Evolutionary conservation across 2,888 invertebrate genomes (phyloP), one percentile per base, ranked within the genome.

Genomic region (Dicyrtomina minuta): DNA sequence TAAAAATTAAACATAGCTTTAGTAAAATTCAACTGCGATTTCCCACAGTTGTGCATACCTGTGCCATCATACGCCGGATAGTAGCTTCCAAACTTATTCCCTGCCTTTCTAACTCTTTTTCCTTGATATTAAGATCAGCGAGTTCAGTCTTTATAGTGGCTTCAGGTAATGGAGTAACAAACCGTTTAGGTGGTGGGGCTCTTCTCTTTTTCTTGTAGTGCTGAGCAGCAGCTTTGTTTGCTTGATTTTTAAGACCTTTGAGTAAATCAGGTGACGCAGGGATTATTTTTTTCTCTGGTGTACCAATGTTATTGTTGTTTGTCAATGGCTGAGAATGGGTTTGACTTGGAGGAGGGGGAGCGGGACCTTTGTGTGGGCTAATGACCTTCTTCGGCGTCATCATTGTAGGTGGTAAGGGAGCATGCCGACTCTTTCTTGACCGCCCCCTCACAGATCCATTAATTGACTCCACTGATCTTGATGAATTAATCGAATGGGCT

Each of bases 31-130:
- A n/a, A n/a, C n/a, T n/a, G n/a, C n/a, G n/a, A n/a, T n/a, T n/a
- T n/a, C n/a, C n/a, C n/a, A n/a, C n/a, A n/a, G n/a, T n/a, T n/a
- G n/a, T n/a, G n/a, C 46, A 10, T 59, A 70, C 70, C 53, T 62
- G 26, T 15, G 62, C 55, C 76, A 76, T 76, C 12, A 75, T 56
- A 10, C 69, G 61, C 10, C 95, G 87, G 77, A 96, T 96, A 82
- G 91, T 88, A 80, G 91, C 89, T 81, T 96, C 96, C 77, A 96
- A 85, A 76, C 89, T 87, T n/a, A 95, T 91, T 53, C 96, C 95
- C 81, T 94, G 92, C 70, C 90, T 88, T 82, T 96, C 96, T 62
- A 96, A 84, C 20, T 93, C 92, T 75, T 91, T 90, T 80, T 93
- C 91, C 80, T 94, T 92, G 60, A 90, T 87, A 82, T 95, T 94